Evolutionary conservation across 2,888 invertebrate genomes (phyloP).

Genomic region (Lepidochitona cinerea): DNA sequence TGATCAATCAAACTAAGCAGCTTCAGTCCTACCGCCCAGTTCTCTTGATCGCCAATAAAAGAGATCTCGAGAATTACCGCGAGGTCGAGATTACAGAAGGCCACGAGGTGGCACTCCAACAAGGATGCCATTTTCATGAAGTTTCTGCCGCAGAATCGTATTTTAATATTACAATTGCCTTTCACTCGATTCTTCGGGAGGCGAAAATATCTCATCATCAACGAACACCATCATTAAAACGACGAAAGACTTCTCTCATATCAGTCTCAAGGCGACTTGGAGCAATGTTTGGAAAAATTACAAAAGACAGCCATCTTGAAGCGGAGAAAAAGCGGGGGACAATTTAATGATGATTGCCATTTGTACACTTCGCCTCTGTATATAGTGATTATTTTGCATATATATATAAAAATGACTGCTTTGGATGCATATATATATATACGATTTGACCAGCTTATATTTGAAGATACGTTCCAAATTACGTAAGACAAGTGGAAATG

Average conservation of each 20-base stretch:
- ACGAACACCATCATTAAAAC: constrained; percentile 36
- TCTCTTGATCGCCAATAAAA: constrained; percentile 84
- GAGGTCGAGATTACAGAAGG: constrained; percentile 77
- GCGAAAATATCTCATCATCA: constrained; percentile 49
- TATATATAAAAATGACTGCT: no score
- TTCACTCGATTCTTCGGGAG: constrained; percentile 50
- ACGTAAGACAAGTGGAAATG: no score
- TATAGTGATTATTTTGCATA: no score
- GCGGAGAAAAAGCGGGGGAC: neutral
- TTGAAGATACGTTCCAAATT: no score
- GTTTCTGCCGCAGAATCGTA: constrained; percentile 58
- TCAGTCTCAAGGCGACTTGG: constrained; percentile 52
- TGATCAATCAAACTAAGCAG: constrained; percentile 38
- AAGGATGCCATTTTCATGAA: constrained; percentile 54
- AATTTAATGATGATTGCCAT: no score
- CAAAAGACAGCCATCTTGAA: neutral
- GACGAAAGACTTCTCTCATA: constrained; percentile 46
- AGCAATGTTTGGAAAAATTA: constrained; percentile 53
- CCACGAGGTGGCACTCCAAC: constrained; percentile 49
- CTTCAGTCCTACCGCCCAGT: constrained; percentile 82
- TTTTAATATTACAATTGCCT: constrained; percentile 48
- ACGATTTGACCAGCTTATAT: no score
- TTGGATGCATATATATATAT: no score
- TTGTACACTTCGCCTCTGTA: no score
- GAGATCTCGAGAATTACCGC: constrained; percentile 76